Percentiles rank a stretch among this genome's conserved stretches.
Evolutionary conservation across 1,140 invertebrate genomes (phyloP).

Genomic region (Drusus annulatus): DNA sequence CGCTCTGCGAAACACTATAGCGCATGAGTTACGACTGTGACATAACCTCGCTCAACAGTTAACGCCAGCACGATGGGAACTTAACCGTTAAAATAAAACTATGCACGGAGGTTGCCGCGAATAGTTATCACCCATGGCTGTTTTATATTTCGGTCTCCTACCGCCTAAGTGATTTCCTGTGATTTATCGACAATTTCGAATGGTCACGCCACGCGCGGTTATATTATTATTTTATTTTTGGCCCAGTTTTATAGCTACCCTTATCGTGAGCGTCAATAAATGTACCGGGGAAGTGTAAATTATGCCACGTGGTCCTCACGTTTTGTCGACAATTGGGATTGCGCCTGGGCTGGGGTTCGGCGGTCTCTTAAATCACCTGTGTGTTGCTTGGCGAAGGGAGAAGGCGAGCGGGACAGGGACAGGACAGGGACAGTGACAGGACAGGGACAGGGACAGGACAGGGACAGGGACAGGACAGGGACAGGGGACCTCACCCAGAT

Average conservation of each 20-base stretch:
- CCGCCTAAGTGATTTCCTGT: slow-evolving; percentile 34
- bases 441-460: no score
- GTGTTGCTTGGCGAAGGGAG: no score
- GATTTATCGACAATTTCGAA: slow-evolving; percentile 29
- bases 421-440: no score
- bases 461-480: no score
- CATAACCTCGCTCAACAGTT: slow-evolving; percentile 22
- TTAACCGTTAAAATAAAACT: neutral
- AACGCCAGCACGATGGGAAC: neutral
- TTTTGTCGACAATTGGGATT: slow-evolving; percentile 32
- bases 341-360: slow-evolving; percentile 1
- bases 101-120: neutral
- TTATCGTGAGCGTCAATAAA: slow-evolving; percentile 31
- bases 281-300: slow-evolving; percentile 20
- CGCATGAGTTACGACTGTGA: neutral
- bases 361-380: neutral
- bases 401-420: no score
- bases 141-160: slow-evolving; percentile 36
- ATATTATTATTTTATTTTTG: slow-evolving; percentile 7
- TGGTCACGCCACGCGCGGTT: slow-evolving; percentile 30
- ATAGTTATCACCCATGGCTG: slow-evolving; percentile 19
- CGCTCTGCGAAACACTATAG: no score
- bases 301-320: slow-evolving; percentile 30
- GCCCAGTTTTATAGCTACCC: neutral
- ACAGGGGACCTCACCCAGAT: no score